Percentiles rank a stretch among this genome's conserved stretches.
Evolutionary conservation across 2,888 invertebrate genomes (phyloP).

Genomic region (Oscheius sp.): DNA sequence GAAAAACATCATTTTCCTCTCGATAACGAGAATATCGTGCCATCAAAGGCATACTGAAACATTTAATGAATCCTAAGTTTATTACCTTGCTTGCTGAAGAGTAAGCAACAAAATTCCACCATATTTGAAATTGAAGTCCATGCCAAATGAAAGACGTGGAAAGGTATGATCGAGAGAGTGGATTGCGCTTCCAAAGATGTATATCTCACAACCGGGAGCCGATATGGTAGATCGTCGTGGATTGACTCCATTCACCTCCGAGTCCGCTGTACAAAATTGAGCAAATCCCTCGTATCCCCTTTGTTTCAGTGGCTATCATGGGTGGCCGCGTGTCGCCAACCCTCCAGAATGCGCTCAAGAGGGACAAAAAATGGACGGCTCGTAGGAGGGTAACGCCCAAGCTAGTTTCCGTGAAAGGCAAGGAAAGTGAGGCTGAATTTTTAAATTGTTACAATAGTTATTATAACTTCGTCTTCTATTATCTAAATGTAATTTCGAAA

Average conservation of each 20-base stretch:
- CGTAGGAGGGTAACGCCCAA: not conserved
- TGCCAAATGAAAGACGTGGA: conserved; percentile 20
- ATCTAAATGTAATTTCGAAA: no score
- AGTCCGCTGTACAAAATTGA: not conserved
- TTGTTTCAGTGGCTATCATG: conserved; percentile 22
- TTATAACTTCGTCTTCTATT: no score
- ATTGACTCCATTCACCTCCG: no score
- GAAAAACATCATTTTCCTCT: conserved; percentile 56
- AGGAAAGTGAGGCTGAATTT: no score
- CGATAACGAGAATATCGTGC: conserved; percentile 63
- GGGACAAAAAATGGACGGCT: conserved; percentile 22
- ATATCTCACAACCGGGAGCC: conserved; percentile 15
- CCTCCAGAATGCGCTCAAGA: conserved; percentile 29
- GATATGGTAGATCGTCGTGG: no score
- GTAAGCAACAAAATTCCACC: conserved; percentile 60
- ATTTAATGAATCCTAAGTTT: no score
- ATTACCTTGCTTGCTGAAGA: conserved; percentile 64
- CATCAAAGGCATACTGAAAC: conserved; percentile 69
- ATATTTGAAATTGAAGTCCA: conserved; percentile 57
- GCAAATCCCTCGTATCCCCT: not conserved
- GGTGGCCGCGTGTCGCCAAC: conserved; percentile 27
- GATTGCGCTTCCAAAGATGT: conserved; percentile 17
- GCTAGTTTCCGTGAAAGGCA: not conserved
- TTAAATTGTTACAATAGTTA: no score
- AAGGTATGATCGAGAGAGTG: conserved; percentile 11